phyloP scores from a whole-genome alignment of 2,888 invertebrate species.

The Tipula confusa region DNA sequence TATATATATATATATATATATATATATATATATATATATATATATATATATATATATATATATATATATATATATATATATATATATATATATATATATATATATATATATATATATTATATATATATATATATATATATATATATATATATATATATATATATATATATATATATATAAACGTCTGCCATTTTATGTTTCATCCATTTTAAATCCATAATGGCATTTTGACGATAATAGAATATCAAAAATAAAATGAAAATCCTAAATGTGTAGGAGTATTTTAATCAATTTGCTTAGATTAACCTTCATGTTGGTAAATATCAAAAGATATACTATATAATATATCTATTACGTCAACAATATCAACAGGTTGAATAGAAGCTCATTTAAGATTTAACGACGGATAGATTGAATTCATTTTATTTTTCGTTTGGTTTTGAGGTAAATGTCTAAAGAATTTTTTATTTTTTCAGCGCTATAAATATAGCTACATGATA shows the following conservation, averaged over 20 bases:
- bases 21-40: neutral
- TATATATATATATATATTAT: too few species aligned
- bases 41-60: neutral
- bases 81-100: neutral
- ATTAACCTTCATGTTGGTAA: slow-evolving; percentile 3
- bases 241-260: neutral
- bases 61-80: neutral
- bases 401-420: neutral
- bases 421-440: neutral
- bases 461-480: neutral
- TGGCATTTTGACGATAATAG: neutral
- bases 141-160: neutral
- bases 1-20: too few species aligned
- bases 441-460: neutral
- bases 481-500: too few species aligned
- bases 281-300: neutral
- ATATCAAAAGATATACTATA: neutral
- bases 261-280: neutral
- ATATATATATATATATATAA: neutral
- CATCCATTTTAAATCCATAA: slow-evolving; percentile 1
- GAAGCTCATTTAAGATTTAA: neutral
- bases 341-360: neutral
- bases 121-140: neutral
- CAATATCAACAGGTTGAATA: neutral
- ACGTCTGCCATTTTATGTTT: neutral